Conservation (phyloP, 2,797 vertebrate genomes). For the Scleropages formosus region DNA sequence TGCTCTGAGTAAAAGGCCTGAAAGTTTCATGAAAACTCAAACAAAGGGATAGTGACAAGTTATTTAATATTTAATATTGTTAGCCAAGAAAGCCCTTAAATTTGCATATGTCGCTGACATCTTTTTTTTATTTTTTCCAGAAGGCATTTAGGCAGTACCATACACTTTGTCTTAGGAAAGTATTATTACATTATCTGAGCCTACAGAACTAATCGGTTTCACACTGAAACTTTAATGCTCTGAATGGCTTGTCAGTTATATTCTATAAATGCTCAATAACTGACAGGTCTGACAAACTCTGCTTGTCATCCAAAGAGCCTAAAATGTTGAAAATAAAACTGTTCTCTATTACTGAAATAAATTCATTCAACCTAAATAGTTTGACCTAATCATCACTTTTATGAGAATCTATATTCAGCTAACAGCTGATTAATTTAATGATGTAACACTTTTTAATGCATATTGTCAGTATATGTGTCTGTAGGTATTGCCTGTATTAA, state of each 20-base stretch:
- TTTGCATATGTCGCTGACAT: conserved; percentile 5
- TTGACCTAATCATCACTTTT: too few relatives aligned
- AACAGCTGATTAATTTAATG: too few relatives aligned
- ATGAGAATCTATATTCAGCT: too few relatives aligned
- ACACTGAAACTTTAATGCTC: conserved; percentile 32
- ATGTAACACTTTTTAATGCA: too few relatives aligned
- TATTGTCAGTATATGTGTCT: too few relatives aligned
- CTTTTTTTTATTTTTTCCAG: conserved; percentile 8
- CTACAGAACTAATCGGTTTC: conserved; percentile 22
- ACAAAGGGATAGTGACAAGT: conserved; percentile 41
- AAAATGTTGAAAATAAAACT: background rate
- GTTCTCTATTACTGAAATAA: background rate
- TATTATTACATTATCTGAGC: background rate
- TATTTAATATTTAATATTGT: conserved; percentile 51
- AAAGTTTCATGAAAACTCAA: conserved; percentile 47
- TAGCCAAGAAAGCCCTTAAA: conserved; percentile 28
- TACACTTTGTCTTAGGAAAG: background rate
- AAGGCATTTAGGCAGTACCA: background rate
- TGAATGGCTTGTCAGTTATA: conserved; percentile 36
- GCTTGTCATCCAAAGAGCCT: background rate
- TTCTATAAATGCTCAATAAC: conserved; percentile 38
- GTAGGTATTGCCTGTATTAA: too few relatives aligned
- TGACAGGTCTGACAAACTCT: background rate
- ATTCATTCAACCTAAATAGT: too few relatives aligned
- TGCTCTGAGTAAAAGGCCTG: conserved; percentile 42